Evolutionary conservation across 2,888 invertebrate genomes (phyloP).

Genomic region (Leucoma salicis): DNA sequence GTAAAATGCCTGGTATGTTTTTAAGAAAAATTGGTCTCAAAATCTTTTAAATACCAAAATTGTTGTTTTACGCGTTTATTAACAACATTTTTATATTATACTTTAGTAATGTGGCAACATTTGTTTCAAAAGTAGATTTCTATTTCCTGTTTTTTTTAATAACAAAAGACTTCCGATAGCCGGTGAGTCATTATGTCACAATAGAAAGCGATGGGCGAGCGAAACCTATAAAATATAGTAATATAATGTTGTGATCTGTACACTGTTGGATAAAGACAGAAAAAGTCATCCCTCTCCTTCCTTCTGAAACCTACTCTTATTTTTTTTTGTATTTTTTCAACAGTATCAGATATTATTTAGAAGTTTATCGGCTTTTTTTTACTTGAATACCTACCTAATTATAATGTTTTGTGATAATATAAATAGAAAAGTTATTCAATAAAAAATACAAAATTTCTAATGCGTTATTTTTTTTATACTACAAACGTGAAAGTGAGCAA

Average conservation of each 20-base stretch:
- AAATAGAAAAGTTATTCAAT: slow-evolving; percentile 74
- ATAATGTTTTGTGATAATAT: slow-evolving; percentile 71
- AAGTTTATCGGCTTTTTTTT: slow-evolving; percentile 71
- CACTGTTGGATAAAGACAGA: slow-evolving; percentile 10
- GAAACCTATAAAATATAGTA: slow-evolving; percentile 9
- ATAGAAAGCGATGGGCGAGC: slow-evolving; percentile 22
- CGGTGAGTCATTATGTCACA: slow-evolving; percentile 22
- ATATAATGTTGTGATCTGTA: slow-evolving; percentile 19
- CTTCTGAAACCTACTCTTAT: slow-evolving; percentile 2
- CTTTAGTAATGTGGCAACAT: slow-evolving; percentile 20
- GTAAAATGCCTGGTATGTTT: slow-evolving; percentile 25
- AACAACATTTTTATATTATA: slow-evolving; percentile 14
- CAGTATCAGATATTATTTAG: slow-evolving; percentile 54
- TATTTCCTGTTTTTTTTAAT: slow-evolving; percentile 57
- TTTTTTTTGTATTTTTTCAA: slow-evolving; percentile 9
- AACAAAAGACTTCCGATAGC: slow-evolving; percentile 27
- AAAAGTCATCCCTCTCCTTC: slow-evolving; percentile 6
- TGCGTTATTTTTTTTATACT: slow-evolving; percentile 29
- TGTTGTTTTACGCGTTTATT: slow-evolving; percentile 8
- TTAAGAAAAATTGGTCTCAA: slow-evolving; percentile 49
- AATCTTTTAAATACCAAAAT: slow-evolving; percentile 41
- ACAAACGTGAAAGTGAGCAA: too few relatives aligned
- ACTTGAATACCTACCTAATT: slow-evolving; percentile 73
- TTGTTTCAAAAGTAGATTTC: slow-evolving; percentile 46
- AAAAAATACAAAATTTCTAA: slow-evolving; percentile 77